Evolutionary conservation across 2,888 invertebrate species (phyloP), one percentile per base, ranked within the genome.

Genomic region (Perdita meconis): DNA sequence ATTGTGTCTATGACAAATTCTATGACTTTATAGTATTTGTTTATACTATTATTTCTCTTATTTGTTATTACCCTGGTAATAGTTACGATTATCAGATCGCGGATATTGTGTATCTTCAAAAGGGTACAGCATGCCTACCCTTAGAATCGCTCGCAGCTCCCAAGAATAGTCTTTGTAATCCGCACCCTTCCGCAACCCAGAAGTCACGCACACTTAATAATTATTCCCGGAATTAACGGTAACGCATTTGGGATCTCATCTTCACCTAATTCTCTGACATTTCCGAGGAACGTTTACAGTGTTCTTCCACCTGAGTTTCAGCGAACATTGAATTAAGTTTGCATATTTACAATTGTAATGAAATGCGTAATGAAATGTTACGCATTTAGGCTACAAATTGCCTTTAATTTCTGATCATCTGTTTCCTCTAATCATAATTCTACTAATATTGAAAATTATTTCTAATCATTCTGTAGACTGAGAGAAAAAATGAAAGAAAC

Each of bases 201-300:
- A 24, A 24, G 30, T 24, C 16, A 26, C 50, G 12, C 24, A 40
- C 47, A 68, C 70, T 34, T 38, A 57, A 16, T 24, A 34, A 71
- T 40, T 19, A 36, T 44, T 55, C 59, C 44, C 36, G 38, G 30
- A 71, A 51, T 36, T 40, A 53, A 30, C 53, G 53, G 8, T 53
- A 53, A 53, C 30, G 30, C 30, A 30, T 30, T 53, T 53, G 53
- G 53, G 34, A 53, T 13, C 53, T 30, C 53, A 34, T 53, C 53
- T 53, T 53, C 53, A 53, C 53, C 53, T 24, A 50, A 50, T 24
- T 30, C 30, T 53, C 53, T 53, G 24, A 34, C 10, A 53, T 16
- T 16, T 53, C 16, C 13, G 12, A n/a, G 2, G 16, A 4, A 53
- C 2, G 53, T 16, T 30, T 30, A 2, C 3, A 2, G 6, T 30